Conservation (phyloP, 2,797 vertebrate species). For the Cottoperca gobio region DNA sequence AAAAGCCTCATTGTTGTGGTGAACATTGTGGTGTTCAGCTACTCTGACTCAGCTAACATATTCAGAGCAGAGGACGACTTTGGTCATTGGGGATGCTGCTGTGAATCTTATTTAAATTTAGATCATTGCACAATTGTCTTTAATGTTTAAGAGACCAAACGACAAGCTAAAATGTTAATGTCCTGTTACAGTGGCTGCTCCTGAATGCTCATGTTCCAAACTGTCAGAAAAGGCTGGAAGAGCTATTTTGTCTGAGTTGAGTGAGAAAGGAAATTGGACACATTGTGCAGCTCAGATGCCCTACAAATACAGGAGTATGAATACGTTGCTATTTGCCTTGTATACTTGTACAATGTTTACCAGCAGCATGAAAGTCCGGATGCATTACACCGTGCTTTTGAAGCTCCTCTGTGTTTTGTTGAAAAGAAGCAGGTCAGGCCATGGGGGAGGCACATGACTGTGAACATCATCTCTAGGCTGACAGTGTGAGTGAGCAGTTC, state of each 20-base stretch:
- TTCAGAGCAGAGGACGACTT: neutral
- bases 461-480: conserved; percentile 26
- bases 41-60: conserved; percentile 20
- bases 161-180: conserved; percentile 39
- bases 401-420: conserved; percentile 27
- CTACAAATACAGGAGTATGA: conserved; percentile 43
- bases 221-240: conserved; percentile 21
- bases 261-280: conserved; percentile 51
- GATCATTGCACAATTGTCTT: conserved; percentile 8
- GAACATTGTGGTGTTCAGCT: neutral
- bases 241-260: conserved; percentile 24
- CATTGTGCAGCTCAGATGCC: conserved; percentile 39
- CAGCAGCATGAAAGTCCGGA: conserved; percentile 35
- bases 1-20: conserved; percentile 32
- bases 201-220: conserved; percentile 20
- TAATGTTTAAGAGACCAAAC: conserved; percentile 11
- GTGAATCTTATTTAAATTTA: conserved; percentile 23
- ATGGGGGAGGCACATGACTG: conserved; percentile 46
- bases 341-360: conserved; percentile 38
- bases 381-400: conserved; percentile 39
- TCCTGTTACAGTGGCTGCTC: conserved; percentile 23
- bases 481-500: conserved; percentile 15
- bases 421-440: conserved; percentile 58
- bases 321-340: conserved; percentile 37
- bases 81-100: neutral